Base-by-base conservation (phyloP, 2,888 invertebrate species). In the Bellardia bayeri region DNA sequence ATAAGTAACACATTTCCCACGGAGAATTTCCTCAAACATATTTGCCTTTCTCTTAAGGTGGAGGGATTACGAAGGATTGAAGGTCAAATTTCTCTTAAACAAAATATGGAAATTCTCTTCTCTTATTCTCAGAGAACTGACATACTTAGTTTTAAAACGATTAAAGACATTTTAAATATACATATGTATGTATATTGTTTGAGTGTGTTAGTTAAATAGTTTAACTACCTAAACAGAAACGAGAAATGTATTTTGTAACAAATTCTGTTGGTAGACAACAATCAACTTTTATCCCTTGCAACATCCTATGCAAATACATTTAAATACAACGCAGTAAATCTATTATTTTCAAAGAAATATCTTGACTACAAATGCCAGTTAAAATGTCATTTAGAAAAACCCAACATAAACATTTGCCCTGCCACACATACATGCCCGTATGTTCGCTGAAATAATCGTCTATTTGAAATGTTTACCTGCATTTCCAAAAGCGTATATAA, bases 261-360 rank as follows among this genome's bases (percentile, higher is more conserved):
- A 68, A 72, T 40, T 63, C 61, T 33, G 7, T 71, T 40, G 61
- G 58, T 49, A 14, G 33, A 51, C 49, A 66, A 42, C 16, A 66
- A 23, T 66, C 13, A 66, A 16, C 23, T 23, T 13, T 66, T 42
- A 56, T 40, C 40, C 23, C 16, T 72, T 72, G 13, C 9, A 56
- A 23, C 40, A 40, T 40, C 58, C 42, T 23, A 58, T 64, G n/a
- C n/a, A 72, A 42, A 71, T 72, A 54, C 1, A 5, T 37, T 37
- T 51, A 71, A 54, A 54, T 58, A 71, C 45, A 42, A 11, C 13
- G 23, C 1, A 45, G 11, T 13, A 33, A 45, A 61, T 79, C 37
- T 13, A 69, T 69, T 69, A 79, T 79, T 68, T 58, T n/a, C 61
- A 3, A 61, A 61, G 63, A 80, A 80, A 54, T 64, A 64, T 63